phyloP scores from a whole-genome alignment of 2,797 vertebrate genomes.

The Sebastolobus altivelis region DNA sequence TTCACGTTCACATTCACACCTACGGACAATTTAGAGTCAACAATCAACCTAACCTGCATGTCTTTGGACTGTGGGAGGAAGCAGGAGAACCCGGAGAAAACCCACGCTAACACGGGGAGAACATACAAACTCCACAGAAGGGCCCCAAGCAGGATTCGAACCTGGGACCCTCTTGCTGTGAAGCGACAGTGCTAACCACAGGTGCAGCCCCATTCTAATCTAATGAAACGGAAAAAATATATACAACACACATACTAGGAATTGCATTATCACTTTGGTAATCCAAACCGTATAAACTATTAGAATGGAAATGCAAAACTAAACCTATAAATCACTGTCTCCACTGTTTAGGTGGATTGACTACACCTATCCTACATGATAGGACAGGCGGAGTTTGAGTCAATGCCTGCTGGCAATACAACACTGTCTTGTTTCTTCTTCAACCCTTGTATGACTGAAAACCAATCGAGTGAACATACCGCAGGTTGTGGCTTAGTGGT shows the following conservation, averaged over 20 bases:
- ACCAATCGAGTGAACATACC: conserved; percentile 1
- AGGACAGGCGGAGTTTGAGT: not conserved
- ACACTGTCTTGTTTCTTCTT: not conserved
- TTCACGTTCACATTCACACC: too few species aligned
- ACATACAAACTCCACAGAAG: too few species aligned
- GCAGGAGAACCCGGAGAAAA: too few species aligned
- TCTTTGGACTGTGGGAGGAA: too few species aligned
- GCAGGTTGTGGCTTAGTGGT: conserved; percentile 40
- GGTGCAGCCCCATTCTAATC: not conserved
- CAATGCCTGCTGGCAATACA: not conserved
- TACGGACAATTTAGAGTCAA: too few species aligned
- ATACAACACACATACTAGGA: not conserved
- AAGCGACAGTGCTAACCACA: too few species aligned
- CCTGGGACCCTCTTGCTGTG: too few species aligned
- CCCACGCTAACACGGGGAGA: too few species aligned
- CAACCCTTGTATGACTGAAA: conserved; percentile 17
- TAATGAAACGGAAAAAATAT: not conserved
- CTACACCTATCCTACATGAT: not conserved
- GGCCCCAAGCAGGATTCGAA: too few species aligned
- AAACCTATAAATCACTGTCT: not conserved
- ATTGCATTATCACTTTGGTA: not conserved
- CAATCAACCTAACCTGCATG: too few species aligned
- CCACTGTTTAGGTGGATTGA: not conserved
- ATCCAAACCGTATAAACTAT: not conserved
- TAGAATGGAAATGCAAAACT: too few species aligned